Percentiles rank a stretch among this genome's conserved stretches.
These are phyloP conservation scores for Melanotus villosus DNA, from an alignment of 2,888 invertebrate genomes.

Conservation along the genomic window DNA sequence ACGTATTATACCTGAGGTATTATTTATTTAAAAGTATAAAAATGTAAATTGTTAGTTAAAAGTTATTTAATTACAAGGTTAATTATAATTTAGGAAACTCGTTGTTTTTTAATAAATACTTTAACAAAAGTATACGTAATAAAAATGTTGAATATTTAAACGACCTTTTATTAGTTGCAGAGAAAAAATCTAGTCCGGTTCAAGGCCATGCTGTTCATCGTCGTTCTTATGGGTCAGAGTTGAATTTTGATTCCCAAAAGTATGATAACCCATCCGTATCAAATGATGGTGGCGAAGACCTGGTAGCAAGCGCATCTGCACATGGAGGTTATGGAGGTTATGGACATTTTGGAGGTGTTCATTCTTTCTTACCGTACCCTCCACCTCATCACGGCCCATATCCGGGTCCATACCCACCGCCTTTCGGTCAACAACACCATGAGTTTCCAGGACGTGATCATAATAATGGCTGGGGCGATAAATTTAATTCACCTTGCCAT, in stretches of 20 bases:
- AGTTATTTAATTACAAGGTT: background rate
- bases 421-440: background rate
- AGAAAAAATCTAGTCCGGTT: background rate
- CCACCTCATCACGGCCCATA: background rate
- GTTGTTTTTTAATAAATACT: background rate
- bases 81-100: slow-evolving; percentile 4
- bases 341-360: background rate
- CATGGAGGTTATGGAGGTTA: background rate
- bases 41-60: background rate
- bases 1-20: no score
- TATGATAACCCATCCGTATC: background rate
- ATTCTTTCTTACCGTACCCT: slow-evolving; percentile 5
- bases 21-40: background rate
- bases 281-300: background rate
- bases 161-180: slow-evolving; percentile 13
- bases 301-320: background rate
- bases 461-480: background rate
- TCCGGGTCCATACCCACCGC: slow-evolving; percentile 1
- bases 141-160: background rate
- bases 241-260: background rate
- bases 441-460: background rate
- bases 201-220: slow-evolving; percentile 2
- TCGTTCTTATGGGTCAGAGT: background rate
- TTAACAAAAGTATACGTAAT: background rate
- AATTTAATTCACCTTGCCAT: background rate